phyloP scores from a whole-genome alignment of 1,140 invertebrate species.

The Lucilia cuprina region DNA sequence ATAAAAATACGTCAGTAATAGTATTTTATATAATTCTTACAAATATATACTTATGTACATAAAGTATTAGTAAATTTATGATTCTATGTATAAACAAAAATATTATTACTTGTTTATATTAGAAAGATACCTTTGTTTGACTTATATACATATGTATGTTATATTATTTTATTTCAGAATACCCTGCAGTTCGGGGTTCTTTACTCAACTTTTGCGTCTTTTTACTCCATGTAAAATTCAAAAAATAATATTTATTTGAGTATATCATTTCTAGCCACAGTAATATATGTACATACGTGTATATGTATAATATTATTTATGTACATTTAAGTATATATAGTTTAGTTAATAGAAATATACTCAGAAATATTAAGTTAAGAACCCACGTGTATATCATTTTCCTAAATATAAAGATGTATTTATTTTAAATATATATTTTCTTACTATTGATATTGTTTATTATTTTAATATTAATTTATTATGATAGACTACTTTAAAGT shows the following conservation, averaged over 20 bases:
- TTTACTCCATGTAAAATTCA: background rate
- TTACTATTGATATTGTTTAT: background rate
- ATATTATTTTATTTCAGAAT: no score
- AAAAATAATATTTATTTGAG: background rate
- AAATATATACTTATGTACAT: background rate
- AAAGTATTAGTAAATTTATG: background rate
- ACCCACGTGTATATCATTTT: no score
- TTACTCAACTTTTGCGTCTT: no score
- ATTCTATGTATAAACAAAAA: background rate
- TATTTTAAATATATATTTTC: background rate
- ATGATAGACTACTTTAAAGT: background rate
- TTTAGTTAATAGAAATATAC: no score
- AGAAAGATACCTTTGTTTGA: background rate
- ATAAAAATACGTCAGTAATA: background rate
- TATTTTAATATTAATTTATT: background rate
- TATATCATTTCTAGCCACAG: background rate
- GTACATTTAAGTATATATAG: background rate
- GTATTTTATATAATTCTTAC: background rate
- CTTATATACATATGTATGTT: no score
- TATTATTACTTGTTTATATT: background rate
- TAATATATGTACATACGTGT: no score
- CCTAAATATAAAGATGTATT: no score
- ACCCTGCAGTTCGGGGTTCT: no score
- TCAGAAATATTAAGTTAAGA: no score
- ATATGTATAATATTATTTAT: no score